Conservation (phyloP, 2,797 vertebrate species). For the Mus minutoides region DNA sequence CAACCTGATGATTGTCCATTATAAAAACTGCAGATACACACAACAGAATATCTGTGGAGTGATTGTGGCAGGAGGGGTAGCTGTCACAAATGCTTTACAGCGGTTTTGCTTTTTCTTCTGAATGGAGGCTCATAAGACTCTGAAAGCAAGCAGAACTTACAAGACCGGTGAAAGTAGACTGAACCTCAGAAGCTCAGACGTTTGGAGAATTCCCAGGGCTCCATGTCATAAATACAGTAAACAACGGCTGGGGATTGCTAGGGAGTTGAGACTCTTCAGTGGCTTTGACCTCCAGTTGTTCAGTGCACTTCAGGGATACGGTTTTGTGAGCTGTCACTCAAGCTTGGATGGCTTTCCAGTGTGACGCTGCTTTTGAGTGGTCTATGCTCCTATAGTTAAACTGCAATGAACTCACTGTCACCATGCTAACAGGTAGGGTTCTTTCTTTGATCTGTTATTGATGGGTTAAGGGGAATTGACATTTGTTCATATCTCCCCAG, state of each 20-base stretch:
- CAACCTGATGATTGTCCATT: background rate
- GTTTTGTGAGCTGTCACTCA: background rate
- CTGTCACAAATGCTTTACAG: background rate
- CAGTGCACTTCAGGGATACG: background rate
- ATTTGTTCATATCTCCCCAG: background rate
- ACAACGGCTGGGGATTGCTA: background rate
- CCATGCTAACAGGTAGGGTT: background rate
- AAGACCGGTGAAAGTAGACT: background rate
- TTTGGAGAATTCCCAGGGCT: background rate
- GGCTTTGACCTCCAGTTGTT: background rate
- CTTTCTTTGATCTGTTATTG: background rate
- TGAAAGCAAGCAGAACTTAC: background rate
- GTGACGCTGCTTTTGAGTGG: background rate
- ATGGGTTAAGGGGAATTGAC: background rate
- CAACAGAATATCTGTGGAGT: background rate
- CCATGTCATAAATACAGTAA: background rate
- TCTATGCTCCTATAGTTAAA: background rate
- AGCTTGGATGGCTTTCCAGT: background rate
- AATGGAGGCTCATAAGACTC: background rate
- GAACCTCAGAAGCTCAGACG: background rate
- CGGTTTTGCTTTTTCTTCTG: background rate
- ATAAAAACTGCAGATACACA: background rate
- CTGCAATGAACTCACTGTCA: background rate
- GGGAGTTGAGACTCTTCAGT: background rate
- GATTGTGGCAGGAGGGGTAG: rapidly evolving